Evolutionary conservation across 2,113 vertebrate genomes (phyloP).

Genomic region (Trogon melanurus): DNA sequence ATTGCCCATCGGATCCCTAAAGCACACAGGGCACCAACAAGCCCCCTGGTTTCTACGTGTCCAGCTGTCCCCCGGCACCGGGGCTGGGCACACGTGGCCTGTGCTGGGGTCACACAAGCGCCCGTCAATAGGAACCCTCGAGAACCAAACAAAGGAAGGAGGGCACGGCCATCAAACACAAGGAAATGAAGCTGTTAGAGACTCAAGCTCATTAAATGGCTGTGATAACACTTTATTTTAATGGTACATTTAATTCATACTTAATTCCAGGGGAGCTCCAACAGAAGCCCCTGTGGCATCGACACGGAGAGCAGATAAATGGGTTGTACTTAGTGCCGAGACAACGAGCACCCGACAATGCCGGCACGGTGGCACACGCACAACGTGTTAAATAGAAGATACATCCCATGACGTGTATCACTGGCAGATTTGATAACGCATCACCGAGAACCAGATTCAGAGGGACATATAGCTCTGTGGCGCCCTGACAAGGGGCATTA

Average conservation of each 20-base stretch:
- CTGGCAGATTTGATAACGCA: neutral
- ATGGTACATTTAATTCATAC: constrained; percentile 44
- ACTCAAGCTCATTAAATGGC: neutral
- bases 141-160: neutral
- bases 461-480: neutral
- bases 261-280: neutral
- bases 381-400: neutral
- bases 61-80: neutral
- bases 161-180: neutral
- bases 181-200: neutral
- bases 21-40: too few species aligned
- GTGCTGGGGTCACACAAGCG: neutral
- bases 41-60: too few species aligned
- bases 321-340: neutral
- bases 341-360: neutral
- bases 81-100: too few species aligned
- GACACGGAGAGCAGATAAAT: neutral
- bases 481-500: neutral
- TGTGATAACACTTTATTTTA: constrained; percentile 35
- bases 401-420: neutral
- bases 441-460: neutral
- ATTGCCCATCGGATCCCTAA: too few species aligned
- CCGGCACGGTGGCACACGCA: neutral
- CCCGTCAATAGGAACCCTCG: neutral
- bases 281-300: neutral